phyloP scores from a whole-genome alignment of 35 echinoderm and acorn worm species.

The Anneissia japonica region DNA sequence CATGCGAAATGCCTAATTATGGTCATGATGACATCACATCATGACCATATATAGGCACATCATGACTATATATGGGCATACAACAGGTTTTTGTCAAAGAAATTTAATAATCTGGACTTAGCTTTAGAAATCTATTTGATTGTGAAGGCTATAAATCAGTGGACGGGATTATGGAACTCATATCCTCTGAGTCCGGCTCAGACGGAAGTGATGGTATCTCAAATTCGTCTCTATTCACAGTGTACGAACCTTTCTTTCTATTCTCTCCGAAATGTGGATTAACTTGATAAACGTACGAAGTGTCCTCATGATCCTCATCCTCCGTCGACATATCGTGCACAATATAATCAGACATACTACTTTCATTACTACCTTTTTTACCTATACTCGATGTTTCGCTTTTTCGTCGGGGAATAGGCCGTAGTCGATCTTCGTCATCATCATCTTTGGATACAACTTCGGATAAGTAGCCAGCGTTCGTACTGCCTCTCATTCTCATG shows the following conservation, averaged over 20 bases:
- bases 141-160: neutral
- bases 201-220: neutral
- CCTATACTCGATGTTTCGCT: neutral
- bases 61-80: too few species aligned
- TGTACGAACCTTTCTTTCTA: neutral
- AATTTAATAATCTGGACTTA: too few species aligned
- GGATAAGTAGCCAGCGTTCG: neutral
- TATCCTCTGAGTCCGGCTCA: neutral
- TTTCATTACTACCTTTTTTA: neutral
- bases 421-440: conserved; percentile 28
- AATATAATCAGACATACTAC: neutral
- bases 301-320: neutral
- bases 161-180: neutral
- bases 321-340: neutral
- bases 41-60: too few species aligned
- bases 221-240: neutral
- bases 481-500: neutral
- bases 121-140: too few species aligned
- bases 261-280: conserved; percentile 11
- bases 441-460: neutral
- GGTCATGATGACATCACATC: too few species aligned
- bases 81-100: too few species aligned
- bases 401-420: conserved; percentile 33
- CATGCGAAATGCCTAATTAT: too few species aligned
- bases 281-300: conserved; percentile 20